Conservation (phyloP, 1,140 invertebrate species). For the Orius laevigatus region DNA sequence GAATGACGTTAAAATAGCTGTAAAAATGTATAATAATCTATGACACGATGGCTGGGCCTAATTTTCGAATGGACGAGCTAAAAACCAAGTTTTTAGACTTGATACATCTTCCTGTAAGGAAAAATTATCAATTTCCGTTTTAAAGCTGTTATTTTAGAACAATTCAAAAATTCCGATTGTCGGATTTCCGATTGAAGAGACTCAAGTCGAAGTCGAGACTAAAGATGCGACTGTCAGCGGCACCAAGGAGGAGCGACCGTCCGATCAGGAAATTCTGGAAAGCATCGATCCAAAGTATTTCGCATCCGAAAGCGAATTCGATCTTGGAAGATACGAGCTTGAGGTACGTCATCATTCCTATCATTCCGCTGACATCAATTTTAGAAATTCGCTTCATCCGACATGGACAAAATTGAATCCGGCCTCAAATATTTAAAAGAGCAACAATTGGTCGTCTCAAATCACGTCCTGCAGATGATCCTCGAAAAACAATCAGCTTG, state of each 20-base stretch:
- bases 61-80: constrained; percentile 17
- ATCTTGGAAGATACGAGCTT: constrained; percentile 20
- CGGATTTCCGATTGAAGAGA: constrained; percentile 2
- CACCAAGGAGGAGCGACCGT: constrained; percentile 7
- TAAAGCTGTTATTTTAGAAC: constrained; percentile 8
- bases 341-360: constrained; percentile 16
- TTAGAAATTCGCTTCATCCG: constrained; percentile 28
- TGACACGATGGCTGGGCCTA: neutral
- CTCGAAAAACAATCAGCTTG: constrained; percentile 74
- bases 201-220: neutral
- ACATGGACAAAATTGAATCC: constrained; percentile 47
- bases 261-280: constrained; percentile 22
- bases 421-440: constrained; percentile 47
- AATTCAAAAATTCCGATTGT: constrained; percentile 17
- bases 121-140: neutral
- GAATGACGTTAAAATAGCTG: no score
- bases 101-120: constrained; percentile 15
- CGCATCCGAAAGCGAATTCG: constrained; percentile 15
- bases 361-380: neutral
- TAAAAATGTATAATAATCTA: neutral
- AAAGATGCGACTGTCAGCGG: neutral
- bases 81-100: constrained; percentile 21
- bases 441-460: constrained; percentile 74
- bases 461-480: constrained; percentile 78
- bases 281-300: constrained; percentile 21